Evolutionary conservation across 2,113 vertebrate genomes (phyloP), one percentile per base, ranked within the genome.

Genomic region (Elanus axillaris): DNA sequence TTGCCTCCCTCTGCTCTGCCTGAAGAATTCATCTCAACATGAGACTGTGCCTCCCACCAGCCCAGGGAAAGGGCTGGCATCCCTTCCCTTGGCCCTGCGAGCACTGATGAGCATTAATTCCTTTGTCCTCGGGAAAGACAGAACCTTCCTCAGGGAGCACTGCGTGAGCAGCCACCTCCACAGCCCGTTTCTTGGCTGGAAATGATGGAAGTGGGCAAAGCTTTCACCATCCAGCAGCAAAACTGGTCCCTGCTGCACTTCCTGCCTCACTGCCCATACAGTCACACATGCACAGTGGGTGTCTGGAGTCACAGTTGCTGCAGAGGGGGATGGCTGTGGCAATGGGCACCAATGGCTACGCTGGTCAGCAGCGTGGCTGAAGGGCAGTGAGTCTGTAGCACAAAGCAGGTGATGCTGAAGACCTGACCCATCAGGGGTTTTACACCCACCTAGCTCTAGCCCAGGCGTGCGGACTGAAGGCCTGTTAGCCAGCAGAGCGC

Each of bases 301-400:
- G 1, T 9, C 55, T 15, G 10, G 16, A 12, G 17, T 69, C 29
- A 3, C 15, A 3, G 50, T 42, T 7, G 4, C 9, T 0, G 0
- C 40, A 32, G 85, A 48, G 43, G 2, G 1, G 64, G n/a, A 19
- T 59, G 0, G 0, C 60, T 60, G 69, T 0, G 0, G 29, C 2
- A 26, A 13, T 3, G 0, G 2, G 19, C 7, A 17, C 29, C 1
- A 0, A 5, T 8, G 6, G 16, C 20, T 6, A 2, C 1, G 14
- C 58, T 16, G 11, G 12, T 3, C 23, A 3, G 0, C 74, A 31
- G 67, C 1, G 17, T 0, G 2, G 40, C 77, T 47, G 29, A 14
- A 16, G 71, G 31, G 55, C 32, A 64, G 32, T 0, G 0, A 18
- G 78, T 19, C 62, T 21, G 72, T 4, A 22, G 42, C 62, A 12